Conservation (phyloP, 2,113 vertebrate genomes). For the Cervus canadensis region DNA sequence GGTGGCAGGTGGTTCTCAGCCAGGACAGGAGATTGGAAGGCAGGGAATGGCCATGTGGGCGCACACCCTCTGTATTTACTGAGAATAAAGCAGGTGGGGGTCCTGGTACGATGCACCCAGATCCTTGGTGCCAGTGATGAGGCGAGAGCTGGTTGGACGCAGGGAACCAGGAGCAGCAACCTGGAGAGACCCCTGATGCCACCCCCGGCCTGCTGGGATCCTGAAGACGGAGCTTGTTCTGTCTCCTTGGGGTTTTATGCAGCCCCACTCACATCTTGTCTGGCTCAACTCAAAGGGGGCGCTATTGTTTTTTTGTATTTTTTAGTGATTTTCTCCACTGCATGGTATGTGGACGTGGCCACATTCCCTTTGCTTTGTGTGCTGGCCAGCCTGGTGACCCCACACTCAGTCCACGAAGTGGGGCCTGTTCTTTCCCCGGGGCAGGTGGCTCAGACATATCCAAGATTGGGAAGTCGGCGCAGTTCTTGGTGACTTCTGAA, state of each 20-base stretch:
- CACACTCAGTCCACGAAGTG: not conserved
- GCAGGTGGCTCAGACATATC: not conserved
- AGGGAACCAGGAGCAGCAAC: rapidly evolving
- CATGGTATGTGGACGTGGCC: rapidly evolving
- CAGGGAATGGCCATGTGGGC: rapidly evolving
- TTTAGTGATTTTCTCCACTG: not conserved
- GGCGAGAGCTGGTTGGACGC: not conserved
- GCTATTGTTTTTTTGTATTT: too few relatives aligned
- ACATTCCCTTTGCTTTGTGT: not conserved
- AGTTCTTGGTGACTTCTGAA: not conserved
- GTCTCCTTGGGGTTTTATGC: rapidly evolving
- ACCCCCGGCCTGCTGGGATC: rapidly evolving
- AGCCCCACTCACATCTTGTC: too few relatives aligned
- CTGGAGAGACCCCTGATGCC: not conserved
- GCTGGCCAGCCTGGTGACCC: not conserved
- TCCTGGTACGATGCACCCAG: rapidly evolving
- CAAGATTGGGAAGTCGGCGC: not conserved
- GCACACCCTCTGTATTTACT: rapidly evolving
- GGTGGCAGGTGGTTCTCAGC: not conserved
- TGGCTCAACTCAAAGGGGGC: not conserved
- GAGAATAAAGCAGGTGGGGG: too few relatives aligned
- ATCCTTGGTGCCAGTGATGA: not conserved
- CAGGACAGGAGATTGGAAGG: not conserved
- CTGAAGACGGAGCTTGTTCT: not conserved
- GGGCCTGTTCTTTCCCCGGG: rapidly evolving